Evolutionary conservation across 2,797 vertebrate species (phyloP), one percentile per base, ranked within the genome.

Genomic region (Coregonus ussuriensis): DNA sequence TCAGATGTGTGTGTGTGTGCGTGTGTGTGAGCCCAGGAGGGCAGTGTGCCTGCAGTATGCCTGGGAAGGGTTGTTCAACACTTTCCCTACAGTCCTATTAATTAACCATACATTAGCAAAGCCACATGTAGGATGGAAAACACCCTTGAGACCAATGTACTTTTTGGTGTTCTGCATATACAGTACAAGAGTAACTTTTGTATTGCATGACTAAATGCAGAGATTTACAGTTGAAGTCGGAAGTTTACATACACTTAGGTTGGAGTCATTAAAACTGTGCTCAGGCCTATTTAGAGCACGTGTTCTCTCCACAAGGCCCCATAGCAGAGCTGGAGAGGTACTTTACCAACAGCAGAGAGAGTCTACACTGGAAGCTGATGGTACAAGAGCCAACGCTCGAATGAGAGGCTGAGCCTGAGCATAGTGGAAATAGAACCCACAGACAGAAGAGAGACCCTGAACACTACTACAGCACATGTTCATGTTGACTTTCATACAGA

Each of bases 251-350:
- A 25, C 25, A 25, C 25, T 25, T 25, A 25, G 25, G 25, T 25
- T 25, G 25, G 25, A 25, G 25, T 25, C 25, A 25, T 25, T 25
- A 25, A 25, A 25, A 25, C 25, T 93, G 90, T 54, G 11, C 86
- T 35, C 79, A 88, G 82, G 86, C 85, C 4, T 94, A 93, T 78
- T 59, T 94, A 79, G 85, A 90, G 53, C 83, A 74, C 31, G 67
- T 93, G 37, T 91, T 93, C 83, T 89, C 92, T 4, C 73, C 73
- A 7, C 68, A 86, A 11, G 90, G 90, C 4, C 91, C 92, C 0
- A 77, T 92, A 72, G 84, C 85, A 21, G 71, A 83, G 77, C 83
- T 93, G 79, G 63, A 89, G 83, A 78, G 76, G 66, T 91, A 89
- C 83, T 93, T 93, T 33, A 69, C 73, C 47, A 67, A 74, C 13